A percentile compares a stretch with the other conserved stretches of the same genome.
phyloP scores from a whole-genome alignment of 2,888 invertebrate species.

The Endomychus coccineus region DNA sequence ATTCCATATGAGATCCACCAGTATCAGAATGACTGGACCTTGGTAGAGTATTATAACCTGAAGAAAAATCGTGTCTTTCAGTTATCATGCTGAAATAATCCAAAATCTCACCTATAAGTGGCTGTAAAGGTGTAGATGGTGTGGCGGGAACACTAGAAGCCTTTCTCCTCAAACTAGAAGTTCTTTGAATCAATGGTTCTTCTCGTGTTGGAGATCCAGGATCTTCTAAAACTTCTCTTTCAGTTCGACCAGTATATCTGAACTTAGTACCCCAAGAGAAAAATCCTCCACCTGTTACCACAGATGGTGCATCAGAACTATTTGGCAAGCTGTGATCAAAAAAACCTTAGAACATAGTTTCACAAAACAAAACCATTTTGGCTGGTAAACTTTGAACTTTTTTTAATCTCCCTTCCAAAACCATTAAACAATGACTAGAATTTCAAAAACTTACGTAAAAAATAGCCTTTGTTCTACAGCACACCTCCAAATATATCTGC shows the following conservation, averaged over 20 bases:
- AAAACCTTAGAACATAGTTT: too few relatives aligned
- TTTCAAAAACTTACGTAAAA: slow-evolving; percentile 78
- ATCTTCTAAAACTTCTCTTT: slow-evolving; percentile 83
- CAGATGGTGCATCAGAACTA: slow-evolving; percentile 74
- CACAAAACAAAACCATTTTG: too few relatives aligned
- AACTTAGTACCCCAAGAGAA: slow-evolving; percentile 94
- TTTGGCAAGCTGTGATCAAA: slow-evolving; percentile 81
- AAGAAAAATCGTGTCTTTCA: slow-evolving; percentile 10
- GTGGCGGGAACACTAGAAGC: slow-evolving; percentile 83
- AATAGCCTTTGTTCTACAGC: slow-evolving; percentile 97
- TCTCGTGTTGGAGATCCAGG: slow-evolving; percentile 59
- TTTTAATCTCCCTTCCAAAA: too few relatives aligned
- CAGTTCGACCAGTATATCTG: slow-evolving; percentile 86
- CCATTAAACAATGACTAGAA: too few relatives aligned
- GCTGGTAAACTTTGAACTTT: too few relatives aligned
- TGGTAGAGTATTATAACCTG: slow-evolving; percentile 79
- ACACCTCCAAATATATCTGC: slow-evolving; percentile 95
- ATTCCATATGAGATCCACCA: slow-evolving; percentile 41
- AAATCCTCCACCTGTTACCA: slow-evolving; percentile 82
- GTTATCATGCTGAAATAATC: not conserved
- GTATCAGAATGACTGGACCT: slow-evolving; percentile 73
- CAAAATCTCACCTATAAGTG: slow-evolving; percentile 52
- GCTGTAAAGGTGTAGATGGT: slow-evolving; percentile 74
- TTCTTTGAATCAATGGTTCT: slow-evolving; percentile 46
- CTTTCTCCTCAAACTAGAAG: slow-evolving; percentile 60